These are phyloP conservation scores for Drosophila seguyi DNA, from an alignment of 1,140 invertebrate species.

Conservation along the genomic window DNA sequence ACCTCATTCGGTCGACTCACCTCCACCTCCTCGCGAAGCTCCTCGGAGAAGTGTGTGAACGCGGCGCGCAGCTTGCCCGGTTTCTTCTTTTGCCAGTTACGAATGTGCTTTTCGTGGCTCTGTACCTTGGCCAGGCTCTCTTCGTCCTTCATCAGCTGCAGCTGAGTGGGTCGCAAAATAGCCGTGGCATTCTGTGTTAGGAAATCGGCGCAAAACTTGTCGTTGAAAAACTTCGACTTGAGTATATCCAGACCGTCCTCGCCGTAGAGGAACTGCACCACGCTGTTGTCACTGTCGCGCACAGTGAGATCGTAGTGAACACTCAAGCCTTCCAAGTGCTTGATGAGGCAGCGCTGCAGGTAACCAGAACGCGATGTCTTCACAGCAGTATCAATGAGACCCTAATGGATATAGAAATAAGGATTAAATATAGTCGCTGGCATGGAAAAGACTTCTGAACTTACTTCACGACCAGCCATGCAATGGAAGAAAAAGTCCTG, in stretches of 20 bases:
- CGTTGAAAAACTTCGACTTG: conserved; percentile 93
- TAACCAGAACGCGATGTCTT: conserved; percentile 99
- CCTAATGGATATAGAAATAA: conserved; percentile 64
- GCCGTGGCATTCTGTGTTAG: conserved; percentile 91
- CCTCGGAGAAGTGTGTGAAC: conserved; percentile 81
- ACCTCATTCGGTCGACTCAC: conserved; percentile 72
- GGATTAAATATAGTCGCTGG: background rate
- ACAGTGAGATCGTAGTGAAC: conserved; percentile 98
- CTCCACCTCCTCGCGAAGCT: conserved; percentile 76
- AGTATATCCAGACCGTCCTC: conserved; percentile 98
- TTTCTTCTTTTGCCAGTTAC: conserved; percentile 88
- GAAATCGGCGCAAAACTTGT: conserved; percentile 91
- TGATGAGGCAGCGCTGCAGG: conserved; percentile 98
- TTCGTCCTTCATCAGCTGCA: conserved; percentile 85
- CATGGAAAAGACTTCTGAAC: background rate
- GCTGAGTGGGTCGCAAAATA: conserved; percentile 85
- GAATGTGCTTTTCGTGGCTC: conserved; percentile 86
- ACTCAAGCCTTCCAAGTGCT: conserved; percentile 97
- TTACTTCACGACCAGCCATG: conserved; percentile 98
- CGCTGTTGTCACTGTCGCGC: conserved; percentile 95
- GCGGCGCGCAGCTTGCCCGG: conserved; percentile 70
- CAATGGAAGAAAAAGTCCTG: conserved; percentile 99
- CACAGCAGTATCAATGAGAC: conserved; percentile 94
- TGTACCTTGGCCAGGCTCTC: conserved; percentile 87
- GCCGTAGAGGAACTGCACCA: conserved; percentile 99